A percentile compares a stretch with the other conserved stretches of the same genome.
Evolutionary conservation across 1,140 invertebrate species (phyloP).

Genomic region (Geopemphigus sp.): DNA sequence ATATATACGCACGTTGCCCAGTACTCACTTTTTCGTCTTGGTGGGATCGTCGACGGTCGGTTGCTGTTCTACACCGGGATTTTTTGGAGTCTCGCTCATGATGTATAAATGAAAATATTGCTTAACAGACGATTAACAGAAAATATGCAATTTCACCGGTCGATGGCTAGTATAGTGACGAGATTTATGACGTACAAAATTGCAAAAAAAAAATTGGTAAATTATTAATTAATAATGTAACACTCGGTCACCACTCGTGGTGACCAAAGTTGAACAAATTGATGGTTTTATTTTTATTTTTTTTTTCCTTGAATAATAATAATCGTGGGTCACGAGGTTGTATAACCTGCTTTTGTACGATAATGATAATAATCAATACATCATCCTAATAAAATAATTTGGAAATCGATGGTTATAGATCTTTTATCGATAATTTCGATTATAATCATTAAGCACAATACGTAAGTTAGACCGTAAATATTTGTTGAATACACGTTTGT

Average conservation of each 20-base stretch:
- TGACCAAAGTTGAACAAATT: background rate
- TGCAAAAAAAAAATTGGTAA: background rate
- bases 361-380: constrained; percentile 27
- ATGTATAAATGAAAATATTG: background rate
- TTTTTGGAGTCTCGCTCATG: constrained; percentile 30
- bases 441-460: no score
- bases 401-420: background rate
- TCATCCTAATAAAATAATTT: background rate
- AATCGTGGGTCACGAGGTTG: constrained; percentile 42
- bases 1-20: background rate
- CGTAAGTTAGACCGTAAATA: no score
- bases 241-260: background rate
- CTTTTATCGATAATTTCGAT: no score
- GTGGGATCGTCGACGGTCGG: background rate
- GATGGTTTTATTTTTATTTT: constrained; percentile 6
- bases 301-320: no score
- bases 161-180: no score
- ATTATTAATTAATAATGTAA: background rate
- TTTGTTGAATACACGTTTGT: no score
- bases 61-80: background rate
- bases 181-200: no score
- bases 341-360: constrained; percentile 32
- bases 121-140: no score
- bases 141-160: no score
- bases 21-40: constrained; percentile 12